These are phyloP conservation scores for Gymnorhina tibicen DNA, from an alignment of 2,113 vertebrate genomes.

Conservation along the genomic window DNA sequence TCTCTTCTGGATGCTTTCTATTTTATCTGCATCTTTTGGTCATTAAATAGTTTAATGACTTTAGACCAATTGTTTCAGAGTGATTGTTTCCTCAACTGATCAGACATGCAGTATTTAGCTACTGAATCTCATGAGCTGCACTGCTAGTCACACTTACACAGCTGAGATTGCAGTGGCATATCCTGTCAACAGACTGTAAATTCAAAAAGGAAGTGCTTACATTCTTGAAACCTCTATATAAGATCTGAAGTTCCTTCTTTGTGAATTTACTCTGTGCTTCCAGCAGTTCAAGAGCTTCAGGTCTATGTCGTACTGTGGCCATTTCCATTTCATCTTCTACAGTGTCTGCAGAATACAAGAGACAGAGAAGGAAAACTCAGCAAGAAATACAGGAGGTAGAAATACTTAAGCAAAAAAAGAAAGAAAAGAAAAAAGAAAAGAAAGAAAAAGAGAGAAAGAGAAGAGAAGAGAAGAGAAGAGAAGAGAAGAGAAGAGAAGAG, in stretches of 20 bases:
- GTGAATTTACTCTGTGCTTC: conserved; percentile 96
- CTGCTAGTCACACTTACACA: not conserved
- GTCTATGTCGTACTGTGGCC: conserved; percentile 93
- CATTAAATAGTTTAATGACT: not conserved
- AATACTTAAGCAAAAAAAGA: not conserved
- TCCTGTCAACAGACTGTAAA: not conserved
- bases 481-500: not conserved
- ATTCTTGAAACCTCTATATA: conserved; percentile 98
- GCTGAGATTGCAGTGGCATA: not conserved
- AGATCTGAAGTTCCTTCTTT: conserved; percentile 97
- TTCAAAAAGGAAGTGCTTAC: conserved; percentile 75
- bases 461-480: no score
- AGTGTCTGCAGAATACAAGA: conserved; percentile 81
- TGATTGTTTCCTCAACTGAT: not conserved
- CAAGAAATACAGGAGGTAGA: not conserved
- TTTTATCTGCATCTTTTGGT: not conserved
- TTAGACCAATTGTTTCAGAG: not conserved
- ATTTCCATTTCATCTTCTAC: conserved; percentile 98
- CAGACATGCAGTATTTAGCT: not conserved
- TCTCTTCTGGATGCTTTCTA: not conserved
- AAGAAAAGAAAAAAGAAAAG: not conserved
- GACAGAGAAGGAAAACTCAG: conserved; percentile 31
- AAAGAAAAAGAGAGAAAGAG: not conserved
- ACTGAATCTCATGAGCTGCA: not conserved
- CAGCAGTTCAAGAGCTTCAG: conserved; percentile 91